Evolutionary conservation across 2,888 invertebrate genomes (phyloP).

Genomic region (Hydroisotoma schaefferi): DNA sequence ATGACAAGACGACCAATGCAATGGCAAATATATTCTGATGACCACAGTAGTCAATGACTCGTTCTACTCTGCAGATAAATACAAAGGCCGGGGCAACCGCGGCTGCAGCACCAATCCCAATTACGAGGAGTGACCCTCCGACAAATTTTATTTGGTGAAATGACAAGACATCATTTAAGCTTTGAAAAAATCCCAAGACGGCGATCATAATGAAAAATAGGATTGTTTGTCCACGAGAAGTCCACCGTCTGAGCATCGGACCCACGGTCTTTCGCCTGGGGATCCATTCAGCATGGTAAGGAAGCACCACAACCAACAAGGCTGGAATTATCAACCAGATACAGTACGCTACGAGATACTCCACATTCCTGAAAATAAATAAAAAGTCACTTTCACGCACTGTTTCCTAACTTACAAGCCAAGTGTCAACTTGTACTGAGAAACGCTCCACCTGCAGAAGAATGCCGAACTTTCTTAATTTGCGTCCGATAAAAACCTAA

Average conservation of each 20-base stretch:
- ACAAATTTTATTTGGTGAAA: conserved; percentile 43
- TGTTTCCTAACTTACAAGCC: no score
- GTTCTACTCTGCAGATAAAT: conserved; percentile 46
- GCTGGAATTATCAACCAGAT: conserved; percentile 36
- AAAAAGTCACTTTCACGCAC: no score
- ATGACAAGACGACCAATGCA: conserved; percentile 42
- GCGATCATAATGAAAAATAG: conserved; percentile 41
- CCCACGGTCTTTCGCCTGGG: conserved; percentile 40
- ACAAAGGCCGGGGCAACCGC: conserved; percentile 41
- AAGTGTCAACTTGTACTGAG: no score
- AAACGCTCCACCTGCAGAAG: no score
- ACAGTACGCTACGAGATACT: conserved; percentile 35
- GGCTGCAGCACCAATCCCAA: conserved; percentile 42
- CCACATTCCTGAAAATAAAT: conserved; percentile 38
- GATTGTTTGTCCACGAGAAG: conserved; percentile 34
- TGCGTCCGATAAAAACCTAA: no score
- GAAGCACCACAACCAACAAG: conserved; percentile 30
- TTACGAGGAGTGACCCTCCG: conserved; percentile 35
- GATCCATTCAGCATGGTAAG: conserved; percentile 44
- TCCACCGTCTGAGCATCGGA: conserved; percentile 46
- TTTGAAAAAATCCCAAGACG: conserved; percentile 41
- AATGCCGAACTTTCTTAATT: no score
- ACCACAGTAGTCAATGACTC: conserved; percentile 48
- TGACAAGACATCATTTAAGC: conserved; percentile 39
- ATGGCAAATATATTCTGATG: conserved; percentile 45